Conservation (phyloP, 1,140 invertebrate species). For the Drosophila guanche region DNA sequence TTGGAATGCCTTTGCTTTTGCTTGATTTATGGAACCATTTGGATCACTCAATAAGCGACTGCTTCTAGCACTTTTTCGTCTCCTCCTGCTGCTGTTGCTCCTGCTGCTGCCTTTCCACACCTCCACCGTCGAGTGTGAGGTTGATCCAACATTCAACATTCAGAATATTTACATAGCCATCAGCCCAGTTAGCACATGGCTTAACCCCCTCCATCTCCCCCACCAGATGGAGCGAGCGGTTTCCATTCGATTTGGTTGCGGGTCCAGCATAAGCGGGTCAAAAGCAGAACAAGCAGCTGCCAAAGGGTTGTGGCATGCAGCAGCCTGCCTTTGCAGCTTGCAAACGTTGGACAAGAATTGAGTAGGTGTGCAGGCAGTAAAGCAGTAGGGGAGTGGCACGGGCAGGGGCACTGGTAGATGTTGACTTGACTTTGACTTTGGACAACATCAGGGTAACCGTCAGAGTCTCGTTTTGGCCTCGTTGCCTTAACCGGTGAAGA, state of each 20-base stretch:
- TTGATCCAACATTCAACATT: background rate
- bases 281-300: background rate
- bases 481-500: slow-evolving; percentile 37
- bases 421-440: slow-evolving; percentile 17
- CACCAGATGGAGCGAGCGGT: too few species aligned
- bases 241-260: too few species aligned
- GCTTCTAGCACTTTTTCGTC: background rate
- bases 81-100: background rate
- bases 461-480: slow-evolving; percentile 37
- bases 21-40: slow-evolving; percentile 49
- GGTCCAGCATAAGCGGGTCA: background rate
- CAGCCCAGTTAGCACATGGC: slow-evolving; percentile 40
- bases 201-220: background rate
- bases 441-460: slow-evolving; percentile 31
- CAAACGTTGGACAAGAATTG: too few species aligned
- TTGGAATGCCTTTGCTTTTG: slow-evolving; percentile 10
- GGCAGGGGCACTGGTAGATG: slow-evolving; percentile 4
- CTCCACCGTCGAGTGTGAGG: slow-evolving; percentile 3
- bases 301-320: slow-evolving; percentile 8
- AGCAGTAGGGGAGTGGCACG: background rate
- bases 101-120: slow-evolving; percentile 23
- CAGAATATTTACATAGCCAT: slow-evolving; percentile 46
- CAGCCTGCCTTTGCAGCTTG: background rate
- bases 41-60: slow-evolving; percentile 53
- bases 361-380: too few species aligned